Evolutionary conservation across 2,797 vertebrate species (phyloP).

Genomic region (Paedocypris micromegethes): DNA sequence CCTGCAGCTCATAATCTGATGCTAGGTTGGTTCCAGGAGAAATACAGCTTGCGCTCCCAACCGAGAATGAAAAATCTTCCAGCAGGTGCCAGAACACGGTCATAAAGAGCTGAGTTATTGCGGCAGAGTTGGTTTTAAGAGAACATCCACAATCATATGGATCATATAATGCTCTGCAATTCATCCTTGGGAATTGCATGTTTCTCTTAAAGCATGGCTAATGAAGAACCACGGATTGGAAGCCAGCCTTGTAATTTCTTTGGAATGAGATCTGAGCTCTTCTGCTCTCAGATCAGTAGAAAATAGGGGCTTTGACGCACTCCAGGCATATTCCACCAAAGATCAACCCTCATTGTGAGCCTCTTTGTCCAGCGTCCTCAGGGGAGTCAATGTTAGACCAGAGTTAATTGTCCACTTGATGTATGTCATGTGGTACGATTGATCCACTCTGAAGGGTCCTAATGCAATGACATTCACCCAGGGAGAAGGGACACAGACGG

Average conservation of each 20-base stretch:
- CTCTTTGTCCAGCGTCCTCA: conserved; percentile 37
- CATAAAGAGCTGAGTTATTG: conserved; percentile 49
- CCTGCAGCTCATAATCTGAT: conserved; percentile 51
- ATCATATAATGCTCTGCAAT: conserved; percentile 18
- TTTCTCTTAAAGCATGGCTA: neutral
- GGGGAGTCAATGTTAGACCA: conserved; percentile 46
- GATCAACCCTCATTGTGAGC: conserved; percentile 18
- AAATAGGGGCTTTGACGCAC: neutral
- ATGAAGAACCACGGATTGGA: neutral
- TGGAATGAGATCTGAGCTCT: neutral
- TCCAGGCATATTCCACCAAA: conserved; percentile 19
- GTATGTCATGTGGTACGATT: conserved; percentile 65
- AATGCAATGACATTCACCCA: conserved; percentile 61
- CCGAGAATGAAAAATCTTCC: conserved; percentile 13
- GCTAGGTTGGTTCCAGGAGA: conserved; percentile 44
- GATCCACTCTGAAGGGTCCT: conserved; percentile 65
- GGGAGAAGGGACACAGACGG: conserved; percentile 55
- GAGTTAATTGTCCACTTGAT: conserved; percentile 68
- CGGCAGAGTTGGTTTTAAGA: conserved; percentile 10
- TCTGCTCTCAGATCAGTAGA: neutral
- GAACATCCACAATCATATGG: conserved; percentile 36
- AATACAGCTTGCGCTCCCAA: conserved; percentile 26
- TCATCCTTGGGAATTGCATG: conserved; percentile 12
- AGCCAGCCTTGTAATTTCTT: conserved; percentile 5
- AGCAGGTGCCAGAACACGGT: conserved; percentile 16